phyloP scores from a whole-genome alignment of 2,888 invertebrate species.

The Orthosia cruda region DNA sequence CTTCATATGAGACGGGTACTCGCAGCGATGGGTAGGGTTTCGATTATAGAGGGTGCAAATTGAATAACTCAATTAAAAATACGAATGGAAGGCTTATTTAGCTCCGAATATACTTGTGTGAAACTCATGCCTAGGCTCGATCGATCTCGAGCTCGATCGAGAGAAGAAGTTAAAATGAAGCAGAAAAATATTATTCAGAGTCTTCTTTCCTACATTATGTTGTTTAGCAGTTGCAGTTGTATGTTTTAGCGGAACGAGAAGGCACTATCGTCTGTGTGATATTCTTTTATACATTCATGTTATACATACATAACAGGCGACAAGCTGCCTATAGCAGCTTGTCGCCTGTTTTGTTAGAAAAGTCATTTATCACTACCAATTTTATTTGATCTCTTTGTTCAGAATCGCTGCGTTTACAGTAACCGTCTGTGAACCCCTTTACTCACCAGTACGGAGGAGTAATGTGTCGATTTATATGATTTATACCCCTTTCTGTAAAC shows the following conservation, averaged over 20 bases:
- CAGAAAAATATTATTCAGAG: not conserved
- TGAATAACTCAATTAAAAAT: not conserved
- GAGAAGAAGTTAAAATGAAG: not conserved
- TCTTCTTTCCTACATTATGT: not conserved
- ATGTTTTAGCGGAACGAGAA: not conserved
- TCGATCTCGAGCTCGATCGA: no score
- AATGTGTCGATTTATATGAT: conserved; percentile 74
- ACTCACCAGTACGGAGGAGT: conserved; percentile 58
- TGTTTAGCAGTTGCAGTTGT: no score
- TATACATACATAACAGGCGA: no score
- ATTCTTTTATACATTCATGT: not conserved
- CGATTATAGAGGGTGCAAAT: not conserved
- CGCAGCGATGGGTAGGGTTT: conserved; percentile 5
- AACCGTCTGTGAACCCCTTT: conserved; percentile 44
- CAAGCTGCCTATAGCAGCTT: not conserved
- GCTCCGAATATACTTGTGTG: not conserved
- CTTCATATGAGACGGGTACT: conserved; percentile 24
- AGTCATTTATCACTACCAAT: not conserved
- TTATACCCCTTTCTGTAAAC: conserved; percentile 67
- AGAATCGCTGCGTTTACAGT: not conserved
- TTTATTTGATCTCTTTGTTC: not conserved
- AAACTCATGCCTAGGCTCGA: not conserved
- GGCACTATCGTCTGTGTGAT: no score
- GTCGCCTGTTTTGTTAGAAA: not conserved
- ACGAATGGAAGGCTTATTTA: not conserved